Percentiles rank a stretch among this genome's conserved stretches.
phyloP scores from a whole-genome alignment of 2,797 vertebrate genomes.

The Chelmon rostratus region DNA sequence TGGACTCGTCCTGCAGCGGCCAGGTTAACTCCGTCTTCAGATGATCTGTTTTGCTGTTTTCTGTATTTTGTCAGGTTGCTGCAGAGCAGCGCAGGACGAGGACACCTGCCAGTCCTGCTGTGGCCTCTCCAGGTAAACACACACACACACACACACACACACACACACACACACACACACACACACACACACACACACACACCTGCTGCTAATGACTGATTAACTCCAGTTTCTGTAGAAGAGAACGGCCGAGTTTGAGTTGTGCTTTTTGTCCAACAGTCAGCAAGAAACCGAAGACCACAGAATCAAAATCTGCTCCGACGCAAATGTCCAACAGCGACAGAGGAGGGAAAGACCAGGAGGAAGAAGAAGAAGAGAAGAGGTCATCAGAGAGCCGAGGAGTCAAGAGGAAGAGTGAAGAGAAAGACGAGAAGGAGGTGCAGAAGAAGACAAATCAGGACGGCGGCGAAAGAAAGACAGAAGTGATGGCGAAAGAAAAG shows the following conservation, averaged over 20 bases:
- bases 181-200: too few species aligned
- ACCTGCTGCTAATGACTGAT: slow-evolving; percentile 71
- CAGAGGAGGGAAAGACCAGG: background rate
- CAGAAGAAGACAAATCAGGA: background rate
- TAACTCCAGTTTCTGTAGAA: background rate
- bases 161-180: background rate
- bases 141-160: background rate
- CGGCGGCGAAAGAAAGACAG: background rate
- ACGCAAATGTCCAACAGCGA: background rate
- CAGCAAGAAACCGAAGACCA: background rate
- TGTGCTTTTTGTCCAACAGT: background rate
- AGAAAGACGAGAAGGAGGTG: background rate
- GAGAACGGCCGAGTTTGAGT: background rate
- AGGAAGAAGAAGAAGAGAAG: slow-evolving; percentile 8
- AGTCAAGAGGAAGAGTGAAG: slow-evolving; percentile 3
- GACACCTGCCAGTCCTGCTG: background rate
- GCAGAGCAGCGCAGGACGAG: slow-evolving; percentile 1
- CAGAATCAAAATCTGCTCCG: background rate
- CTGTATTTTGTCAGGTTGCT: background rate
- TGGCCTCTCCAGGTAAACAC: slow-evolving; percentile 21
- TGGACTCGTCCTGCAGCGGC: background rate
- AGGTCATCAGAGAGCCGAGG: background rate
- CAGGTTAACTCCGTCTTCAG: background rate
- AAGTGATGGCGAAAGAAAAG: background rate
- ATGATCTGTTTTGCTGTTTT: background rate